A percentile compares a stretch with the other conserved stretches of the same genome.
Evolutionary conservation across 2,113 vertebrate genomes (phyloP).

Genomic region (Lampris incognitus): DNA sequence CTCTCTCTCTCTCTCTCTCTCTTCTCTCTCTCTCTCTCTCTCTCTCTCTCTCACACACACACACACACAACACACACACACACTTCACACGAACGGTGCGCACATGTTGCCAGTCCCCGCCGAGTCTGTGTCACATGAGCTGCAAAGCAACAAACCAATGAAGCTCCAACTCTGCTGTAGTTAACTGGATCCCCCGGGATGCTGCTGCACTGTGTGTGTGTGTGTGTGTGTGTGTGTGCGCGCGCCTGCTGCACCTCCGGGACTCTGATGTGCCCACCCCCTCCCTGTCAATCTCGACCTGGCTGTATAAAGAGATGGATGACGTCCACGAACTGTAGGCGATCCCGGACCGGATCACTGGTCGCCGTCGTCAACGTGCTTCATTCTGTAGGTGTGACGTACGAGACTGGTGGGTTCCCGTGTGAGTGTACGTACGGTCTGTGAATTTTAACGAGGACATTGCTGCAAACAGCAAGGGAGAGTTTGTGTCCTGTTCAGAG

Average conservation of each 20-base stretch:
- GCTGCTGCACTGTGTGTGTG: constrained; percentile 31
- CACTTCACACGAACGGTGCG: constrained; percentile 67
- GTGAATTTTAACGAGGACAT: constrained; percentile 83
- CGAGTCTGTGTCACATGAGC: constrained; percentile 63
- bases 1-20: constrained; percentile 11
- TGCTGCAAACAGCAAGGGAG: constrained; percentile 68
- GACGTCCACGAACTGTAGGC: constrained; percentile 18
- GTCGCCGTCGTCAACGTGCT: too few relatives aligned
- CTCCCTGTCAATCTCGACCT: neutral
- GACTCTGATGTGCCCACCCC: constrained; percentile 40
- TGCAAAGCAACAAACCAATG: constrained; percentile 29
- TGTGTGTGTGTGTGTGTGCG: neutral
- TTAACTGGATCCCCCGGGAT: neutral
- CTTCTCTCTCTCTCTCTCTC: too few relatives aligned
- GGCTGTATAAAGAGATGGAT: constrained; percentile 19
- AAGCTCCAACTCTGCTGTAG: constrained; percentile 9
- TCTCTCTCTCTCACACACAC: too few relatives aligned
- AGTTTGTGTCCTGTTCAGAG: constrained; percentile 55
- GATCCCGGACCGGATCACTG: too few relatives aligned
- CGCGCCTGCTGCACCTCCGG: constrained; percentile 53
- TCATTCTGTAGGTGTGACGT: constrained; percentile 62
- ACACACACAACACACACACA: neutral
- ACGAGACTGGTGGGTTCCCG: constrained; percentile 51
- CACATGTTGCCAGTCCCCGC: constrained; percentile 73
- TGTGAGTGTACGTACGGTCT: constrained; percentile 70